Evolutionary conservation across 2,797 vertebrate genomes (phyloP).

Genomic region (Uromys caudimaculatus): DNA sequence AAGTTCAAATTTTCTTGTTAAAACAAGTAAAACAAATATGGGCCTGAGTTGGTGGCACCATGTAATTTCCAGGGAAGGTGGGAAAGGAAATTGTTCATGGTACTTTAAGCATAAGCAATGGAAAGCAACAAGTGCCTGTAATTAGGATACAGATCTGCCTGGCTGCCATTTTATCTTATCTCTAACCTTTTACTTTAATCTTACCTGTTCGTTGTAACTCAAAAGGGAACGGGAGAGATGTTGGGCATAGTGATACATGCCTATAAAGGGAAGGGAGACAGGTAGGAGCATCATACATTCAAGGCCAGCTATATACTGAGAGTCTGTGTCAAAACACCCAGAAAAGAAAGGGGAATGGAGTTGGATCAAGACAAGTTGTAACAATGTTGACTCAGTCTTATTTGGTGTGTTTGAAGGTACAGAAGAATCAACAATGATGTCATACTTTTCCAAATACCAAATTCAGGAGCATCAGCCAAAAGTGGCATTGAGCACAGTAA

Average conservation of each 20-base stretch:
- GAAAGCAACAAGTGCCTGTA: constrained; percentile 23
- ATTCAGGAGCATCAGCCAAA: constrained; percentile 89
- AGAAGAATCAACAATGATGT: constrained; percentile 85
- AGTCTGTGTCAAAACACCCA: background rate
- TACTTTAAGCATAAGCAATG: background rate
- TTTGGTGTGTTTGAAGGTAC: constrained; percentile 84
- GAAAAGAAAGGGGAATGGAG: background rate
- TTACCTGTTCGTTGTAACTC: background rate
- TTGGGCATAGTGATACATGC: background rate
- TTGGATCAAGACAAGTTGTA: background rate
- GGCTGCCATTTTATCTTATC: background rate
- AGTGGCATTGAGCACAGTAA: constrained; percentile 83
- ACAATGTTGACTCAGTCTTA: constrained; percentile 26
- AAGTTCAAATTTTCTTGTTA: constrained; percentile 20
- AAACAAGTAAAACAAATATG: background rate
- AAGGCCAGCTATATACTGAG: background rate
- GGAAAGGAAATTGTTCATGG: background rate
- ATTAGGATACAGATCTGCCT: background rate
- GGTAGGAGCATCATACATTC: background rate
- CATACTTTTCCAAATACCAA: constrained; percentile 90
- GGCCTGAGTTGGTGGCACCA: constrained; percentile 1
- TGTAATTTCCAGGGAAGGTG: constrained; percentile 60
- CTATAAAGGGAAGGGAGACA: background rate
- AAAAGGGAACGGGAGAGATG: background rate
- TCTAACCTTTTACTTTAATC: background rate